Conservation (phyloP, 2,113 vertebrate genomes). For the Cebidichthys violaceus region DNA sequence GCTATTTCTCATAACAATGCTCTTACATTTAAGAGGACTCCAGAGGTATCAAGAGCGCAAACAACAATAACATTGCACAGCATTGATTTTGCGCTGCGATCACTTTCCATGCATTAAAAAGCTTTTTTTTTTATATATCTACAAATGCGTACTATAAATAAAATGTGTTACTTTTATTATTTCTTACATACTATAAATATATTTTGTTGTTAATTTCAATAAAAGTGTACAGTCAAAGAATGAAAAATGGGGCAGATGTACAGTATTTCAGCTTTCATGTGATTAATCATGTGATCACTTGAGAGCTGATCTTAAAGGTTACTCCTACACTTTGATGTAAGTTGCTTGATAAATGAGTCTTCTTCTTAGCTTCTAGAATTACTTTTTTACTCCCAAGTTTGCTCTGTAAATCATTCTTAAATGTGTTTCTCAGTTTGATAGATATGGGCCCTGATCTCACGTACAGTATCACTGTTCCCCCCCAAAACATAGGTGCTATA, state of each 20-base stretch:
- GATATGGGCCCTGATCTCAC: conserved; percentile 53
- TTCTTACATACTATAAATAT: neutral
- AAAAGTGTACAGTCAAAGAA: neutral
- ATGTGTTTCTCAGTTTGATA: conserved; percentile 34
- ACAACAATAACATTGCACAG: neutral
- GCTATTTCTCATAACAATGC: neutral
- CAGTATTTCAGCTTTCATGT: neutral
- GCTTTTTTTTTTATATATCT: neutral
- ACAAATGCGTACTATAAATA: neutral
- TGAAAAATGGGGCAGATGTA: neutral
- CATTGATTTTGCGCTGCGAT: neutral
- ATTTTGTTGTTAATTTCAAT: neutral
- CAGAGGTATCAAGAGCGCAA: neutral
- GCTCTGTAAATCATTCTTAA: neutral
- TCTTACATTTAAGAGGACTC: neutral
- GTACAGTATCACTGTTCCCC: conserved; percentile 20
- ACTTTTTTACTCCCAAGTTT: neutral
- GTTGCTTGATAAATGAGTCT: neutral
- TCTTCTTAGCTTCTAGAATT: neutral
- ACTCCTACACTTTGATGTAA: neutral
- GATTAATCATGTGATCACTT: conserved; percentile 3
- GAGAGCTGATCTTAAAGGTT: neutral
- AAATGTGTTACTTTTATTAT: neutral
- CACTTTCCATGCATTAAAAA: neutral
- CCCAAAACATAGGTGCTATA: conserved; percentile 68